These are phyloP conservation scores for Cydia amplana DNA, from an alignment of 1,140 invertebrate species.

Conservation along the genomic window DNA sequence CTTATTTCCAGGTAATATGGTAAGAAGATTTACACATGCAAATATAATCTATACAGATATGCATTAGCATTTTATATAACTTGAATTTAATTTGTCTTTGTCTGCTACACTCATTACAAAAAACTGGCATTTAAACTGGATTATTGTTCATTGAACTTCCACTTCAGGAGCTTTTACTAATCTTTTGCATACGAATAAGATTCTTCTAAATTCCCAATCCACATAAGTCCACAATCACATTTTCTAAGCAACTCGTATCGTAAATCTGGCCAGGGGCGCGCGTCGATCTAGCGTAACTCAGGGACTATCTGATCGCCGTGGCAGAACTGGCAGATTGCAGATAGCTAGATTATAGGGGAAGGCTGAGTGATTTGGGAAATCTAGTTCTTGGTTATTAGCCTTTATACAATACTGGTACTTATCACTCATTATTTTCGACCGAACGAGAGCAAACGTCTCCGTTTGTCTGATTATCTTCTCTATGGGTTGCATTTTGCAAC, in stretches of 20 bases:
- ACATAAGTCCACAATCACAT: slow-evolving; percentile 24
- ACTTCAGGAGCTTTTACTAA: not conserved
- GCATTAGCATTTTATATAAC: no score
- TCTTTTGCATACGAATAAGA: not conserved
- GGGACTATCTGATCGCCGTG: slow-evolving; percentile 16
- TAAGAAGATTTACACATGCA: no score
- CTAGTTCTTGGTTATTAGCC: slow-evolving; percentile 14
- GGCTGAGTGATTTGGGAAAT: slow-evolving; percentile 11
- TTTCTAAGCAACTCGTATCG: slow-evolving; percentile 23
- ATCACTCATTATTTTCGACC: no score
- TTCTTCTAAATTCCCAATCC: slow-evolving; percentile 1
- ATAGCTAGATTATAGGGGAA: slow-evolving; percentile 26
- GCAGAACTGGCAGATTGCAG: slow-evolving; percentile 7
- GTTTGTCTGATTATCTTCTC: no score
- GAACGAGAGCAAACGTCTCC: no score
- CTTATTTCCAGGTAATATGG: no score
- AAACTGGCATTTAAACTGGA: no score
- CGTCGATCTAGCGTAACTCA: slow-evolving; percentile 29
- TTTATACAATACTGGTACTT: not conserved
- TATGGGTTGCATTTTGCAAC: no score
- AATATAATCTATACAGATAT: no score
- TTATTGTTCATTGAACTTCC: no score
- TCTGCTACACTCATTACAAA: no score
- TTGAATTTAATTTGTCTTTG: no score
- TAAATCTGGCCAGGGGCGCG: not conserved